Evolutionary conservation across 2,113 vertebrate species (phyloP).

Genomic region (Cyprinodon tularosa): DNA sequence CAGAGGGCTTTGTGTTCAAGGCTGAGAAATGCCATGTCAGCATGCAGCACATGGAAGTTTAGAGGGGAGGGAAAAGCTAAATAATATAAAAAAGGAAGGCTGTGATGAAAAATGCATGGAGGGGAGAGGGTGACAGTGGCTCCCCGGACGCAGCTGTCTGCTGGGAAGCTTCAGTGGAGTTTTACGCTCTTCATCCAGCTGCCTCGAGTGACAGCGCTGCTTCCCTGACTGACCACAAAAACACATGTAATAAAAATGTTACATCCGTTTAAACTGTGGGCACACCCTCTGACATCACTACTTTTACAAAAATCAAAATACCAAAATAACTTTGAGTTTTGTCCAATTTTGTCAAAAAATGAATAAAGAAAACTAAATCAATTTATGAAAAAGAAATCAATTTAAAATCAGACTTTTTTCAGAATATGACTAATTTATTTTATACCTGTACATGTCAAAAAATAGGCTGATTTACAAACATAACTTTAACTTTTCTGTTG

Average conservation of each 20-base stretch:
- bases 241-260: constrained; percentile 5
- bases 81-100: constrained; percentile 53
- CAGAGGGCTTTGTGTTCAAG: constrained; percentile 69
- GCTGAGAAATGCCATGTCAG: constrained; percentile 72
- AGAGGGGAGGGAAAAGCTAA: constrained; percentile 60
- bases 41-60: constrained; percentile 66
- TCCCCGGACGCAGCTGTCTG: constrained; percentile 42
- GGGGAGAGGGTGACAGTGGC: constrained; percentile 44
- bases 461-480: background rate
- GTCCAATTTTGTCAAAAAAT: background rate
- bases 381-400: background rate
- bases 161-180: constrained; percentile 41
- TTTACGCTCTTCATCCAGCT: constrained; percentile 43
- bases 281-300: no score
- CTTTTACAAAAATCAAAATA: background rate
- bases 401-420: no score
- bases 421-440: no score
- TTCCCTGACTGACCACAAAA: constrained; percentile 37
- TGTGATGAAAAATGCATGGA: constrained; percentile 72
- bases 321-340: background rate
- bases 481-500: background rate
- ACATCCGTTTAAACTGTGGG: constrained; percentile 5
- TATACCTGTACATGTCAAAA: background rate
- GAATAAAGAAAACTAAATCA: constrained; percentile 29
- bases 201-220: constrained; percentile 26